These are phyloP conservation scores for Euura saliciscinereae DNA, from an alignment of 1,140 invertebrate genomes.

Conservation along the genomic window DNA sequence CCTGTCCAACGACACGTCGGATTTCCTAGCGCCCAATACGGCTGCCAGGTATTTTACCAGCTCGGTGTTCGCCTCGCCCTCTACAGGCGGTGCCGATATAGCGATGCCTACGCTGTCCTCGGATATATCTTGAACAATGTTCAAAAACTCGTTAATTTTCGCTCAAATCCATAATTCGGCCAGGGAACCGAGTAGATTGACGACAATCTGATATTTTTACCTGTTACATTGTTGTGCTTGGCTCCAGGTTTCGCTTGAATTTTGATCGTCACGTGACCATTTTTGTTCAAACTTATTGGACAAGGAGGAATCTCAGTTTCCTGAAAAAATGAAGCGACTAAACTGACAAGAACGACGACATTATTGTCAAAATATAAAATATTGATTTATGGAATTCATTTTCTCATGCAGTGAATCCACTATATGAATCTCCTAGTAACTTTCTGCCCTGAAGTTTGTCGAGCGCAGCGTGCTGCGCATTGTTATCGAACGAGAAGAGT, in stretches of 20 bases:
- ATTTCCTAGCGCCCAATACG: conserved; percentile 71
- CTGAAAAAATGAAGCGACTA: no score
- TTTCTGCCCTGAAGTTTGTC: neutral
- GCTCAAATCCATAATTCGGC: neutral
- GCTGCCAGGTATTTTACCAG: conserved; percentile 74
- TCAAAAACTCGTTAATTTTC: conserved; percentile 12
- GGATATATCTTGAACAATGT: conserved; percentile 48
- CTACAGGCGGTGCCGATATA: conserved; percentile 77
- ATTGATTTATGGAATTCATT: no score
- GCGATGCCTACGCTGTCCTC: conserved; percentile 68
- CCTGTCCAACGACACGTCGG: conserved; percentile 70
- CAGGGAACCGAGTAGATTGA: neutral
- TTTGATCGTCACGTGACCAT: conserved; percentile 68
- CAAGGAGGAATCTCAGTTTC: conserved; percentile 25
- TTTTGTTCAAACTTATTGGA: conserved; percentile 63
- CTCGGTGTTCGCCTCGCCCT: conserved; percentile 81
- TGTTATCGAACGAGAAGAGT: neutral
- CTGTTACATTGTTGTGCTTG: conserved; percentile 74
- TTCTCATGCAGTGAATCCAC: no score
- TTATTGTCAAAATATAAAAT: no score
- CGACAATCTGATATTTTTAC: conserved; percentile 46
- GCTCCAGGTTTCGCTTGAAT: conserved; percentile 79
- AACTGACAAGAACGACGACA: no score
- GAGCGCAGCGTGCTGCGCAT: neutral
- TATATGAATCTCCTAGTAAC: neutral